Conservation (phyloP, 37 sponge, comb jelly and placozoan genomes). For the Theonella swinhoei region DNA sequence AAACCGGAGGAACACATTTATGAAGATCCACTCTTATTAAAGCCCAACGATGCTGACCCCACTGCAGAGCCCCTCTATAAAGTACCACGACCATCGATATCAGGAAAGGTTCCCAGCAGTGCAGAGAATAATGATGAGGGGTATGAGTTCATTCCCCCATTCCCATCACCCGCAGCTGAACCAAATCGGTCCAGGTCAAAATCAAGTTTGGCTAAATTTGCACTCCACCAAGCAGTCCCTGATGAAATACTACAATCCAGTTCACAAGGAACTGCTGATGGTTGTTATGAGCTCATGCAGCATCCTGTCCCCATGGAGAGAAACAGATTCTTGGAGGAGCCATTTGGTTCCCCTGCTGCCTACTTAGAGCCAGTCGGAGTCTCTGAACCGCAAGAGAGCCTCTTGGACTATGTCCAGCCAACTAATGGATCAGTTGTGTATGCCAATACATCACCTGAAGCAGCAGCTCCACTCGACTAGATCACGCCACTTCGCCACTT, state of each 20-base stretch:
- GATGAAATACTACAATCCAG: background rate
- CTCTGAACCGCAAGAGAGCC: too few relatives aligned
- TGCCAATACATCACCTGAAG: too few relatives aligned
- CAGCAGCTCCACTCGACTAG: too few relatives aligned
- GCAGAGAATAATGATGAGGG: background rate
- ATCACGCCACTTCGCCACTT: too few relatives aligned
- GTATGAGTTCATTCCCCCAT: background rate
- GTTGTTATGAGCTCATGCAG: background rate
- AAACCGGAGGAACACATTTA: background rate
- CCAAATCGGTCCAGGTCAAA: too few relatives aligned
- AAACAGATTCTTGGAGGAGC: background rate
- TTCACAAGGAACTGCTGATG: background rate
- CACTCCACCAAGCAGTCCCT: too few relatives aligned
- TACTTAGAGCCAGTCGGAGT: background rate
- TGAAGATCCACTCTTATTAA: background rate
- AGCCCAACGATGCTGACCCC: background rate
- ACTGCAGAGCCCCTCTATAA: background rate
- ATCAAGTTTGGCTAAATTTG: too few relatives aligned
- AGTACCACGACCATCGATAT: background rate
- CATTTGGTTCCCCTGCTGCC: background rate
- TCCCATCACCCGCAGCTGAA: too few relatives aligned
- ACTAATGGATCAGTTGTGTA: too few relatives aligned
- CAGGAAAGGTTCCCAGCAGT: background rate
- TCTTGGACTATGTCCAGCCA: too few relatives aligned
- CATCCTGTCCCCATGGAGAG: background rate